Evolutionary conservation across 2,797 vertebrate genomes (phyloP), one percentile per base, ranked within the genome.

Genomic region (Sarcoramphus papa): DNA sequence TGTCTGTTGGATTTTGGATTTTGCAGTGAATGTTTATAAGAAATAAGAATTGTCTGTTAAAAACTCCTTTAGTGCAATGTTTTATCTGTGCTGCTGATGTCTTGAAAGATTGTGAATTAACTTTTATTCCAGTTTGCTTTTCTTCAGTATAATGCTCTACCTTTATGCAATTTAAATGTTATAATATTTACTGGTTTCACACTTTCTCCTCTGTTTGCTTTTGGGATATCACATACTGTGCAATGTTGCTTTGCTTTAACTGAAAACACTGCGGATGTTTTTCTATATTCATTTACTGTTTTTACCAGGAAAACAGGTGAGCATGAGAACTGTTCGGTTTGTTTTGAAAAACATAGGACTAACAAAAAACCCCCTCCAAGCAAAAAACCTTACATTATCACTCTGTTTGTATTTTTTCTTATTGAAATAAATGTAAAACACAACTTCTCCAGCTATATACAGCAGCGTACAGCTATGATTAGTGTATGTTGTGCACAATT

Each of bases 311-410:
- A 35, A 50, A 37, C 9, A 27, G 21, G 30, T 64, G 33, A 69
- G 14, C 18, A 31, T 53, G 22, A 14, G 25, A 74, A 60, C n/a
- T 40, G 10, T 25, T 50, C 16, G 5, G 7, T 23, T 67, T 43
- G 14, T 57, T 79, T 50, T 73, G 30, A 51, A 84, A 79, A 85
- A n/a, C 16, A 18, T 6, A 13, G 21, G 21, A 28, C 19, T 50
- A 41, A 48, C 10, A 73, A 80, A 89, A 63, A 13, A 1, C 0
- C 2, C 1, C 7, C 27, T 37, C 19, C 18, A 31, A 59, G 24
- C 12, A 12, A 43, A 40, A 73, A 35, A 22, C 3, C 5, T 12
- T 43, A 19, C 3, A 7, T 48, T 45, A 14, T 37, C 12, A 41
- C 30, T n/a, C 6, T 43, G 5, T 54, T 25, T 43, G 1, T 70